These are phyloP conservation scores for Euclidia mi DNA, from an alignment of 2,888 invertebrate genomes.

Conservation along the genomic window DNA sequence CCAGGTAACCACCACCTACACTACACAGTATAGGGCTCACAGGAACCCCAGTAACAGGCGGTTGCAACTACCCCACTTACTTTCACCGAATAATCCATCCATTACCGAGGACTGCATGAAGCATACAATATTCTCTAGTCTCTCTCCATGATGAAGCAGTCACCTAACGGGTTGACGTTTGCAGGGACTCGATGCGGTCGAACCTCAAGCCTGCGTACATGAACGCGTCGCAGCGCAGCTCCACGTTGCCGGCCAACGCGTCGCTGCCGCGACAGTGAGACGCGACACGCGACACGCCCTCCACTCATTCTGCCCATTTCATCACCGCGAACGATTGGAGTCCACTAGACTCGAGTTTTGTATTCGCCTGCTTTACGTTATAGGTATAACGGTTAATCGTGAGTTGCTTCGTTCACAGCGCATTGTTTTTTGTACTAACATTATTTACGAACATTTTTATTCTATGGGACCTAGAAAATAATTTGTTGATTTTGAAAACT, in stretches of 20 bases:
- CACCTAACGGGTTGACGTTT: constrained; percentile 46
- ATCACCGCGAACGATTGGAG: constrained; percentile 30
- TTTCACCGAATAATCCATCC: too few species aligned
- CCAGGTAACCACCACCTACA: constrained; percentile 66
- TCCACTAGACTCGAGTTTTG: constrained; percentile 39
- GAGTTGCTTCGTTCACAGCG: constrained; percentile 49
- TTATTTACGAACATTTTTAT: constrained; percentile 43
- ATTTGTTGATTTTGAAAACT: constrained; percentile 46
- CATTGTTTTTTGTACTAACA: constrained; percentile 58
- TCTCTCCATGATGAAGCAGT: not conserved
- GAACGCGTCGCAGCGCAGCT: constrained; percentile 94
- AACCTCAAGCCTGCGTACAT: constrained; percentile 93
- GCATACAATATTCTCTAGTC: too few species aligned
- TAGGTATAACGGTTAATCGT: constrained; percentile 40
- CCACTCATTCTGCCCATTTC: constrained; percentile 28
- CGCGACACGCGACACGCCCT: constrained; percentile 17
- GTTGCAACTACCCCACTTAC: not conserved
- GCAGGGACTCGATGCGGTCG: constrained; percentile 94
- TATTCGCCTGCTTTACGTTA: constrained; percentile 42
- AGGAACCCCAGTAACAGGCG: too few species aligned
- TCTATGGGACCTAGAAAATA: constrained; percentile 52
- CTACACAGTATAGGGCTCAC: not conserved
- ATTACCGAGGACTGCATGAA: too few species aligned
- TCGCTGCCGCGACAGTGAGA: constrained; percentile 91
- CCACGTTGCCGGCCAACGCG: constrained; percentile 96